These are phyloP conservation scores for Lacerta viridis DNA, from an alignment of 2,797 vertebrate species.

Conservation along the genomic window DNA sequence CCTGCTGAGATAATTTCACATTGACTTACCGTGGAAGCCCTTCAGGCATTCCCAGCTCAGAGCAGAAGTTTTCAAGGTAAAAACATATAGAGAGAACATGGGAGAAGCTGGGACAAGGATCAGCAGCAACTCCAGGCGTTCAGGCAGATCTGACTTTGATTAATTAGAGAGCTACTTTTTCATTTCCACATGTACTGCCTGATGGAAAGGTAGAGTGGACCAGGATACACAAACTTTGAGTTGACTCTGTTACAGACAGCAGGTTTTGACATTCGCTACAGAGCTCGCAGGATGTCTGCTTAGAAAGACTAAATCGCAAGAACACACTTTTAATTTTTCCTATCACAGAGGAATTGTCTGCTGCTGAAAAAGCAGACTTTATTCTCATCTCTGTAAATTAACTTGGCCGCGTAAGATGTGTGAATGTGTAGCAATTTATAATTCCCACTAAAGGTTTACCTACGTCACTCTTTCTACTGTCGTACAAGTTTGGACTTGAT, in stretches of 20 bases:
- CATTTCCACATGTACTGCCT: constrained; percentile 89
- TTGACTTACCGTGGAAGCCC: constrained; percentile 89
- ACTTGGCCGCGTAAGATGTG: constrained; percentile 75
- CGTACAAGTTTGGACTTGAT: constrained; percentile 59
- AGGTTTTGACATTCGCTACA: constrained; percentile 83
- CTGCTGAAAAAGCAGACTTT: constrained; percentile 71
- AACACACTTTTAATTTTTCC: constrained; percentile 81
- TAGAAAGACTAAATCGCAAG: constrained; percentile 78
- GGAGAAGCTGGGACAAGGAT: constrained; percentile 91
- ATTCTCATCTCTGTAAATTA: constrained; percentile 76
- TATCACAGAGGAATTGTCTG: constrained; percentile 77
- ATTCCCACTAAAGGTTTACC: constrained; percentile 59
- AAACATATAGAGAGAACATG: constrained; percentile 88
- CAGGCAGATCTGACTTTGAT: constrained; percentile 99
- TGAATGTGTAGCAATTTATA: constrained; percentile 57
- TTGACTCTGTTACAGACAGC: constrained; percentile 84
- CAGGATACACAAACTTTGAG: constrained; percentile 84
- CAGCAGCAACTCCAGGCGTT: constrained; percentile 93
- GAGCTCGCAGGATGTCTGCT: constrained; percentile 80
- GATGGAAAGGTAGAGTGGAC: constrained; percentile 90
- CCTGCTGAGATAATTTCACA: constrained; percentile 90
- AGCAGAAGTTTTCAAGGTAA: constrained; percentile 90
- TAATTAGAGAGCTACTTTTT: constrained; percentile 94
- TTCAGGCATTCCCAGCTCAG: constrained; percentile 89
- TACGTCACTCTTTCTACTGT: constrained; percentile 55